Evolutionary conservation across 2,797 vertebrate genomes (phyloP), one percentile per base, ranked within the genome.

Genomic region (Lacerta bilineata): DNA sequence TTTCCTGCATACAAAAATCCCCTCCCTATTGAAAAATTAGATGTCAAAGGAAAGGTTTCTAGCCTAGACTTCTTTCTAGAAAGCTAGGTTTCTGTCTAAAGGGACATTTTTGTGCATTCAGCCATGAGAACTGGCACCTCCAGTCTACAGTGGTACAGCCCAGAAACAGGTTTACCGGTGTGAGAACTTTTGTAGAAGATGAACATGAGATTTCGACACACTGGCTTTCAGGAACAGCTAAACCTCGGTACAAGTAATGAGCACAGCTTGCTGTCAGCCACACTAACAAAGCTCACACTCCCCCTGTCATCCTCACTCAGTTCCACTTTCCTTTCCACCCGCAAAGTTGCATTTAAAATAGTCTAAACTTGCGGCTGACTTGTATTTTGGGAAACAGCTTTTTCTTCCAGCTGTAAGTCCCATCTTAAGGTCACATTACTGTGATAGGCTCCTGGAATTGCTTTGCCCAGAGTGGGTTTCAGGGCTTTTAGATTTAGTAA

Each of bases 301-400:
- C 0, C 61, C 46, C 86, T 86, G 0, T 0, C 75, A n/a, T 85
- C 50, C 33, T 66, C 76, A 8, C 41, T 84, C 6, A 84, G 78
- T 55, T 71, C 64, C 39, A 13, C 77, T 82, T 92, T 91, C 77
- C 88, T 89, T 86, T 43, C 71, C 72, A 43, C 25, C 46, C 13
- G 0, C 4, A 55, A 9, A 68, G 17, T 5, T 83, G 20, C 36
- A 29, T 85, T 91, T 29, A 85, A 80, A 91, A 88, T 20, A 88
- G 59, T 74, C 39, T 50, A 69, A 0, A 10, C 81, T 92, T 92
- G 83, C 84, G 77, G 27, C 41, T 68, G 79, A 13, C 39, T 94
- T 80, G 13, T 94, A 84, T 93, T 94, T 94, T 93, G 77, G 88
- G 90, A 94, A 90, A 83, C 15, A 84, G 83, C 74, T 89, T 50